Evolutionary conservation across 2,797 vertebrate genomes (phyloP).

Genomic region (Cyclopterus lumpus): DNA sequence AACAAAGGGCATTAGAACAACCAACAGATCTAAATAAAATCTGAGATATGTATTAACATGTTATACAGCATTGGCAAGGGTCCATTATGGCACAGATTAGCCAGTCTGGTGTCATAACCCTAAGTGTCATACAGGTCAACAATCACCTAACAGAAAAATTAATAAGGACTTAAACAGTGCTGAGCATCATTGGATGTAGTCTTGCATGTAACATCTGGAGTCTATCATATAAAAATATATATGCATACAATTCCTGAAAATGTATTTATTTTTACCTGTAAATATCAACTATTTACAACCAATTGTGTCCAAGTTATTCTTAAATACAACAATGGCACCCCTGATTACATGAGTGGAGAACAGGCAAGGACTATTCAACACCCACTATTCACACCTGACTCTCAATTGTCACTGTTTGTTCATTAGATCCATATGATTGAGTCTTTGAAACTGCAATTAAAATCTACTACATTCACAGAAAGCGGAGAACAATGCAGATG

Average conservation of each 20-base stretch:
- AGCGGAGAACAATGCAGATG: neutral
- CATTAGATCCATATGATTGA: neutral
- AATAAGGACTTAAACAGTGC: slow-evolving; percentile 75
- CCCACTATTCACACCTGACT: slow-evolving; percentile 55
- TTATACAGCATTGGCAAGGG: neutral
- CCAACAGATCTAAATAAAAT: neutral
- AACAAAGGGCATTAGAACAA: neutral
- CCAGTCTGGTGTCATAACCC: slow-evolving; percentile 70
- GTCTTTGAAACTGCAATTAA: neutral
- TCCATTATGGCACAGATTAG: slow-evolving; percentile 62
- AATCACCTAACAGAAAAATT: slow-evolving; percentile 7
- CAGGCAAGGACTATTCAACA: slow-evolving; percentile 33
- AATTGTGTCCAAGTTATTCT: slow-evolving; percentile 70
- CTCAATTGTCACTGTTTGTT: slow-evolving; percentile 69
- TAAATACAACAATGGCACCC: slow-evolving; percentile 27
- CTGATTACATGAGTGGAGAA: slow-evolving; percentile 41
- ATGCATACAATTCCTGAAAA: slow-evolving; percentile 81
- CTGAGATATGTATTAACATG: neutral
- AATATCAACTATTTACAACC: slow-evolving; percentile 63
- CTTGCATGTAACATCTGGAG: slow-evolving; percentile 80
- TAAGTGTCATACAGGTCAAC: neutral
- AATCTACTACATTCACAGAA: neutral
- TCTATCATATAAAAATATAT: slow-evolving; percentile 81
- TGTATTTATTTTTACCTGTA: slow-evolving; percentile 84
- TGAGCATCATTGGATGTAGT: slow-evolving; percentile 66